Conservation (phyloP, 2,113 vertebrate genomes). For the Cacatua alba region DNA sequence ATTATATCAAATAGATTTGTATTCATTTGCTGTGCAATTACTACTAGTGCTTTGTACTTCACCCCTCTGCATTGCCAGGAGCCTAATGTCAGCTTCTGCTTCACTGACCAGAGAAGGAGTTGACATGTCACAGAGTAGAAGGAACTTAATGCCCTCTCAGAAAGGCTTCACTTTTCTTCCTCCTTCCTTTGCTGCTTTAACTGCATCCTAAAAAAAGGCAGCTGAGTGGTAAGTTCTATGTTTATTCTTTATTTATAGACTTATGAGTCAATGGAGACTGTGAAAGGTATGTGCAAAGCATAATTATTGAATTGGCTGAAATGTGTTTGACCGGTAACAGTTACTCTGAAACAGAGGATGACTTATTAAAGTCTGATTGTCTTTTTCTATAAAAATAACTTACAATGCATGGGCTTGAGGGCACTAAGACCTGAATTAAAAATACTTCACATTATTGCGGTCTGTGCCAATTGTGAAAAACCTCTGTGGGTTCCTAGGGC, state of each 20-base stretch:
- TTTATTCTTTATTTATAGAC: not conserved
- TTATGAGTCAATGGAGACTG: not conserved
- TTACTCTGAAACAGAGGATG: not conserved
- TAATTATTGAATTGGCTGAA: not conserved
- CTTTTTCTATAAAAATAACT: not conserved
- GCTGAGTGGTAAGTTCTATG: not conserved
- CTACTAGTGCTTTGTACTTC: fast-evolving
- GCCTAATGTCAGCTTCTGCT: not conserved
- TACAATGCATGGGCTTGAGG: not conserved
- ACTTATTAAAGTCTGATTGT: not conserved
- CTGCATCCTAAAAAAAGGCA: not conserved
- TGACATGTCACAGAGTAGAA: not conserved
- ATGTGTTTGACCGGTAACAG: not conserved
- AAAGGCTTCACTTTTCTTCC: not conserved
- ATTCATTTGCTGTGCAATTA: not conserved
- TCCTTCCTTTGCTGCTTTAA: not conserved
- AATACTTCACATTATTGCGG: not conserved
- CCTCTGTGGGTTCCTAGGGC: not conserved
- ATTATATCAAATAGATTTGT: not conserved
- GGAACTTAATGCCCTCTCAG: not conserved
- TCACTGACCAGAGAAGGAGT: not conserved
- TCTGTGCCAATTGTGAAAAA: not conserved
- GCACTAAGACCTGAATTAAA: not conserved
- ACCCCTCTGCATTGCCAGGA: not conserved
- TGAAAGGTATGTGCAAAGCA: not conserved